phyloP scores from a whole-genome alignment of 2,113 vertebrate species.

The Petaurus breviceps region DNA sequence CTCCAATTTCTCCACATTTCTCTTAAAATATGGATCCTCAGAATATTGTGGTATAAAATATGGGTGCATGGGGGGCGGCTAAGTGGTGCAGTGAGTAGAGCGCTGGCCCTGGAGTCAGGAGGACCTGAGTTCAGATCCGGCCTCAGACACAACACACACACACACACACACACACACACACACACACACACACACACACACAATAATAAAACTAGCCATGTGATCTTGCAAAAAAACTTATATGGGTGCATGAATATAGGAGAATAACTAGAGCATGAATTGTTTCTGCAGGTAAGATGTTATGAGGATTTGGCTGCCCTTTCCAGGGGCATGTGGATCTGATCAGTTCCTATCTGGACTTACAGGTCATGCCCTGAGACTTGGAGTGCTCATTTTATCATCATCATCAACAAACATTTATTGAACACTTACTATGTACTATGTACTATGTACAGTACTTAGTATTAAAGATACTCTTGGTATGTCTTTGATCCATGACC shows the following conservation, averaged over 20 bases:
- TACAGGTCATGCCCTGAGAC: not conserved
- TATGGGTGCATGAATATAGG: not conserved
- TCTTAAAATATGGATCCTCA: not conserved
- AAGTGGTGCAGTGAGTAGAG: too few species aligned
- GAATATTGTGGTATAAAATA: not conserved
- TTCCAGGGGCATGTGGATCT: not conserved
- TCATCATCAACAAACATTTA: not conserved
- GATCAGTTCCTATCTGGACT: not conserved
- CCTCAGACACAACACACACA: too few species aligned
- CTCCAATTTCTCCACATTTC: not conserved
- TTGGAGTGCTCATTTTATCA: not conserved
- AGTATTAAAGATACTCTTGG: not conserved
- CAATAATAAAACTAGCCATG: too few species aligned
- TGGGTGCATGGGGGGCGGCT: too few species aligned
- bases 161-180: too few species aligned
- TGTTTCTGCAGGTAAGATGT: not conserved
- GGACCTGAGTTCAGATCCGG: too few species aligned
- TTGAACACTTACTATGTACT: not conserved
- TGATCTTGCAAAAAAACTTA: too few species aligned
- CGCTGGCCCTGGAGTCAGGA: too few species aligned
- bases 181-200: too few species aligned
- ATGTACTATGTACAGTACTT: not conserved
- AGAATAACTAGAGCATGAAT: not conserved
- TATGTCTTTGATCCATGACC: not conserved
- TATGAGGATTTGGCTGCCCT: not conserved